Base-by-base conservation (phyloP, 2,113 vertebrate genomes). In the Cottus gobio region DNA sequence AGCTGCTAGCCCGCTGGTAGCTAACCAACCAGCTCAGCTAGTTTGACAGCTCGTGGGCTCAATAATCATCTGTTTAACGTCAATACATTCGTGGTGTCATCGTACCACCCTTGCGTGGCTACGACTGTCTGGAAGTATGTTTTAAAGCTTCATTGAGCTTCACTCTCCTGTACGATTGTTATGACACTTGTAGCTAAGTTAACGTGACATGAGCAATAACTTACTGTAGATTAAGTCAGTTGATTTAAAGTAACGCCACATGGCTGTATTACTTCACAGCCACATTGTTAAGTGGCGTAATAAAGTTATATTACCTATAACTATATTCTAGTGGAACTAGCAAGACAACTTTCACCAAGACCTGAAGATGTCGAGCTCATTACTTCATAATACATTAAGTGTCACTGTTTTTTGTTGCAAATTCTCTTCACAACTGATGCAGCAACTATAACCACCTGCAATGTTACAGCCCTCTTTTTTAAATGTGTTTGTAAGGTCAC, bases 41-140 rank as follows among this genome's bases (percentile, higher is more conserved):
- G 90, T 94, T 93, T 93, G 93, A 93, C 92, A 93, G 91, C 89
- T 88, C 79, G 1, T 8, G 57, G 61, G 31, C 66, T 69, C 26
- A 66, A 44, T 42, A 64, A 65, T 63, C 12, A 24, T 20, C 4
- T 50, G 22, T 44, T 44, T 44, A 44, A 44, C 42, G 22, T 58
- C 30, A 16, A 58, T 11, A n/a, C 31, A 9, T 11, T n/a, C 12
- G 34, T 36, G 1, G n/a, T n/a, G n/a, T n/a, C 10, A 24, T 36
- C 15, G 0, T 39, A 16, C 7, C 6, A 48, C 46, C 46, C 6
- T 48, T 5, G 18, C 18, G 5, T 18, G 18, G 46, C 42, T 48
- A 20, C 24, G 20, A 3, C 20, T 26, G n/a, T 6, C 30, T 52
- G 15, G 28, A 62, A 15, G 34, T 20, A 2, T 26, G 42, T 8